Evolutionary conservation across 2,888 invertebrate species (phyloP).

Genomic region (Luffia ferchaultella): DNA sequence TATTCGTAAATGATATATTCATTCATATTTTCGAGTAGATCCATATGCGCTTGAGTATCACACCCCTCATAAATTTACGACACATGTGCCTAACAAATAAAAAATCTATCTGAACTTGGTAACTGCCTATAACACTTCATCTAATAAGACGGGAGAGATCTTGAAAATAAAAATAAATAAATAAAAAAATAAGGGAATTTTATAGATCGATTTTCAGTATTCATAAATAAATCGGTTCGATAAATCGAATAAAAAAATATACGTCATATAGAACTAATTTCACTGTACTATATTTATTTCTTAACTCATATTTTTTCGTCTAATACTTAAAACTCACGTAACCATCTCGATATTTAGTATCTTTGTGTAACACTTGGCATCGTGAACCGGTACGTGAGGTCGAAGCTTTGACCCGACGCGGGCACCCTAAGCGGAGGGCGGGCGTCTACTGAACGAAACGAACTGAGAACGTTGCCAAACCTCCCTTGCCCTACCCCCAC

Average conservation of each 20-base stretch:
- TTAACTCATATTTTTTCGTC: background rate
- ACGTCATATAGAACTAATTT: background rate
- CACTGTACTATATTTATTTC: background rate
- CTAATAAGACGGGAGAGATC: background rate
- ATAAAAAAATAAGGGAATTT: background rate
- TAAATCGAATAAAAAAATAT: background rate
- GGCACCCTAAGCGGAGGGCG: conserved; percentile 5
- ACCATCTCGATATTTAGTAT: background rate
- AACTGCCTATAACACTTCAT: background rate
- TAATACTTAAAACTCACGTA: conserved; percentile 3
- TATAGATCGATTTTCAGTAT: background rate
- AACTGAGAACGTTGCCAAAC: background rate
- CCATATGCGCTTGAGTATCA: too few relatives aligned
- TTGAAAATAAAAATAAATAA: too few relatives aligned
- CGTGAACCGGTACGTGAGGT: background rate
- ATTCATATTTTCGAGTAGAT: too few relatives aligned
- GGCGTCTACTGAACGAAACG: conserved; percentile 2
- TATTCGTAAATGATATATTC: too few relatives aligned
- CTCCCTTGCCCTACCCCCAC: conserved; percentile 22
- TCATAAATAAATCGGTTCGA: background rate
- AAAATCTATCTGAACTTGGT: background rate
- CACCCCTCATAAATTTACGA: background rate
- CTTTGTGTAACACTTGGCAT: background rate
- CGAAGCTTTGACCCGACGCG: background rate
- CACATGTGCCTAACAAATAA: background rate